Conservation (phyloP, 2,113 vertebrate genomes). For the Sinocyclocheilus rhinocerous region DNA sequence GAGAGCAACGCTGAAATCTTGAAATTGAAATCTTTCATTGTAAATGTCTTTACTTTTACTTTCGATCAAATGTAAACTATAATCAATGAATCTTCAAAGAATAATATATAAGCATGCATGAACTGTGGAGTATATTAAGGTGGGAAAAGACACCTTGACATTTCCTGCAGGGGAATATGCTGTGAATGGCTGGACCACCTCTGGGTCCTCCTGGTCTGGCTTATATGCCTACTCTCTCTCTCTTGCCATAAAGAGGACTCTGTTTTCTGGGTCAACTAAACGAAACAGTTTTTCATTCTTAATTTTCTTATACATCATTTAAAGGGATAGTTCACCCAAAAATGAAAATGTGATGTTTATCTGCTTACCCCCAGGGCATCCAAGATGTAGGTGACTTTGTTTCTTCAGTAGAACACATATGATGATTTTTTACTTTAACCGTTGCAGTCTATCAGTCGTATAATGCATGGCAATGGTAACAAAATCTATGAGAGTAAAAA, state of each 20-base stretch:
- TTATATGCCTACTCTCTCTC: conserved; percentile 73
- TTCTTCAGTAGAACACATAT: too few species aligned
- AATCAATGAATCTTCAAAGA: not conserved
- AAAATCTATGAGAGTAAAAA: too few species aligned
- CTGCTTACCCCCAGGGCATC: too few species aligned
- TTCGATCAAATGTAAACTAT: not conserved
- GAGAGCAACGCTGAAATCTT: too few species aligned
- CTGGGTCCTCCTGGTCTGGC: conserved; percentile 69
- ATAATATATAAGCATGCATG: not conserved
- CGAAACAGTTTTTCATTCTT: not conserved
- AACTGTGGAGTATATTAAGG: not conserved
- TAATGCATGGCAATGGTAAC: too few species aligned
- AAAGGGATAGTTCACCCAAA: too few species aligned
- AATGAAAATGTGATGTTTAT: too few species aligned
- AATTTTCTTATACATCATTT: not conserved
- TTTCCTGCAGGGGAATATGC: conserved; percentile 82
- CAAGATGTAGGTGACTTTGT: too few species aligned
- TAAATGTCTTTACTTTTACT: too few species aligned
- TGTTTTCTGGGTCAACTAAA: conserved; percentile 57
- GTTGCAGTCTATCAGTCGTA: too few species aligned
- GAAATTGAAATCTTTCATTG: not conserved
- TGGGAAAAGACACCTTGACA: conserved; percentile 68
- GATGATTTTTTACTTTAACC: too few species aligned
- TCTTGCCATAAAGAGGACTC: conserved; percentile 56
- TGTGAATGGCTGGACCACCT: conserved; percentile 83